phyloP scores from a whole-genome alignment of 2,797 vertebrate species.

The Takifugu ocellatus region DNA sequence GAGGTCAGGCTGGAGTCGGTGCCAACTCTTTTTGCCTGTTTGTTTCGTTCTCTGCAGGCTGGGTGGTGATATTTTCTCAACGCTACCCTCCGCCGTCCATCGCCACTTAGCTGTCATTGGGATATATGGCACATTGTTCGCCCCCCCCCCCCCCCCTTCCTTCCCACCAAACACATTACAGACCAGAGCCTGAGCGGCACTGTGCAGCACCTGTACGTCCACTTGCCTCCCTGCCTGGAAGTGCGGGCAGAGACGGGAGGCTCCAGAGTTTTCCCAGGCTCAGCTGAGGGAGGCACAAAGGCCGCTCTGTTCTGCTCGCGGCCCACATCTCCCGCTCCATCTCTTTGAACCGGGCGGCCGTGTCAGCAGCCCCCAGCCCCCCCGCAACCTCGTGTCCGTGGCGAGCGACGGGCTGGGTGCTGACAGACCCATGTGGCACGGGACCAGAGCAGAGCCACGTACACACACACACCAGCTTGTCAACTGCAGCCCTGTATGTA shows the following conservation, averaged over 20 bases:
- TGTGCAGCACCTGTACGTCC: slow-evolving; percentile 66
- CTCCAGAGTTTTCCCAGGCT: slow-evolving; percentile 66
- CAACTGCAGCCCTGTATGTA: too few species aligned
- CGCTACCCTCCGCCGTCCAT: slow-evolving; percentile 17
- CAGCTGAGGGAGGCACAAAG: slow-evolving; percentile 58
- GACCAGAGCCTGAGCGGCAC: slow-evolving; percentile 32
- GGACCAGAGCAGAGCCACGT: slow-evolving; percentile 13
- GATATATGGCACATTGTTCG: slow-evolving; percentile 31
- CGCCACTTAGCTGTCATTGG: slow-evolving; percentile 35
- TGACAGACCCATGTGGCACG: slow-evolving; percentile 59
- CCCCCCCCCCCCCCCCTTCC: slow-evolving; percentile 6
- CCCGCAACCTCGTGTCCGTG: slow-evolving; percentile 54
- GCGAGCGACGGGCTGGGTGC: slow-evolving; percentile 63
- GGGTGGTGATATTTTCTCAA: slow-evolving; percentile 17
- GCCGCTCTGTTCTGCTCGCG: slow-evolving; percentile 57
- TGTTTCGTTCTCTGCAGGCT: slow-evolving; percentile 3
- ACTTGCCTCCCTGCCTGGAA: slow-evolving; percentile 59
- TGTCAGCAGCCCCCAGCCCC: slow-evolving; percentile 66
- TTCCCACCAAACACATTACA: slow-evolving; percentile 12
- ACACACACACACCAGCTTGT: neutral
- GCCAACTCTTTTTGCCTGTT: neutral
- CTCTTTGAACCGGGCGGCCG: slow-evolving; percentile 70
- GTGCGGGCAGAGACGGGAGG: slow-evolving; percentile 24
- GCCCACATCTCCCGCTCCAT: slow-evolving; percentile 62
- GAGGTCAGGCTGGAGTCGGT: neutral